Conservation (phyloP, 2,113 vertebrate species). For the Ailurus styani region DNA sequence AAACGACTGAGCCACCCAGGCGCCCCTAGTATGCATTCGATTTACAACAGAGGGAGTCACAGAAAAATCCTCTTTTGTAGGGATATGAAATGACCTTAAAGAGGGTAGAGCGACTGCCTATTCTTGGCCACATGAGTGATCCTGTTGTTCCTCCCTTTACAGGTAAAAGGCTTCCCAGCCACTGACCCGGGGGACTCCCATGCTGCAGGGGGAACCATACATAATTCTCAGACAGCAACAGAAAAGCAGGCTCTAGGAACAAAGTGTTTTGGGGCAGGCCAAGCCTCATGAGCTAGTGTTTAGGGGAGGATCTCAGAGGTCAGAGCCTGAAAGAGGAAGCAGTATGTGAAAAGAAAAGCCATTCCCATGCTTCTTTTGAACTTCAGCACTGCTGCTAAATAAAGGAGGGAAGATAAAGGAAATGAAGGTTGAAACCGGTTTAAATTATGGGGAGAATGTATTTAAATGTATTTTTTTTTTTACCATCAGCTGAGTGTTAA, state of each 20-base stretch:
- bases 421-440: constrained; percentile 35
- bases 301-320: constrained; percentile 57
- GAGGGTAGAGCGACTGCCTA: neutral
- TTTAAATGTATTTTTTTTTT: neutral
- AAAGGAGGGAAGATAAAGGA: constrained; percentile 45
- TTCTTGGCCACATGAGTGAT: neutral
- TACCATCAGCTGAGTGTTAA: neutral
- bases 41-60: neutral
- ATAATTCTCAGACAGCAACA: constrained; percentile 62
- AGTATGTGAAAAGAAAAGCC: constrained; percentile 45
- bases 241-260: constrained; percentile 70
- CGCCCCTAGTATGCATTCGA: neutral
- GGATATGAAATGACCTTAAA: neutral
- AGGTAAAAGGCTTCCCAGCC: constrained; percentile 60
- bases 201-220: constrained; percentile 73
- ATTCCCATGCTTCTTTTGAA: constrained; percentile 28
- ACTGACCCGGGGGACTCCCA: constrained; percentile 67
- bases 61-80: neutral
- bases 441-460: constrained; percentile 32
- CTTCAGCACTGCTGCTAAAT: neutral
- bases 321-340: neutral
- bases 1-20: neutral
- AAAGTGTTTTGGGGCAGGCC: constrained; percentile 75
- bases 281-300: constrained; percentile 70
- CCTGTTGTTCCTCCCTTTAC: neutral